These are phyloP conservation scores for Stomatorhinus ivindoensis DNA, from an alignment of 2,113 vertebrate species.

Conservation along the genomic window DNA sequence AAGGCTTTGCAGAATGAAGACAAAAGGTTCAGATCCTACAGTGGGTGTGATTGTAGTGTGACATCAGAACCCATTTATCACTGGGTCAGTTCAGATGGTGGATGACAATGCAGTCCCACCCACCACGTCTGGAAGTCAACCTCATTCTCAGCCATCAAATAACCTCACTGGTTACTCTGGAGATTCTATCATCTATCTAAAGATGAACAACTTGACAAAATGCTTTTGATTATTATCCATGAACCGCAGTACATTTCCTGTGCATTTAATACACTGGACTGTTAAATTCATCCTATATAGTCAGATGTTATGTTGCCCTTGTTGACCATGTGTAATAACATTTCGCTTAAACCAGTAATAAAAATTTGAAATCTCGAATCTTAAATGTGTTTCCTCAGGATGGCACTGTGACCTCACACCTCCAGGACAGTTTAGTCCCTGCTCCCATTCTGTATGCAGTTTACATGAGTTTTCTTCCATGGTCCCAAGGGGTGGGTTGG, in stretches of 20 bases:
- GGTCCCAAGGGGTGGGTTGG: background rate
- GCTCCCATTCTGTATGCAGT: background rate
- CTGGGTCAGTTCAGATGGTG: background rate
- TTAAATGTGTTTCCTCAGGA: background rate
- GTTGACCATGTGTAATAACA: constrained; percentile 27
- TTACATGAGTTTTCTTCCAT: background rate
- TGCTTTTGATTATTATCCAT: constrained; percentile 22
- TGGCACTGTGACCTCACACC: background rate
- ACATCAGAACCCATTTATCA: background rate
- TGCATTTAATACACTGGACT: constrained; percentile 20
- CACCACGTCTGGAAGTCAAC: background rate
- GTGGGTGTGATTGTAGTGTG: background rate
- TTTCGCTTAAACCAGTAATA: constrained; percentile 30
- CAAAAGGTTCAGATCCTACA: background rate
- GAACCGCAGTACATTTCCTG: constrained; percentile 21
- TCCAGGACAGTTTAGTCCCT: background rate
- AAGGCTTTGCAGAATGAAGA: background rate
- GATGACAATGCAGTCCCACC: background rate
- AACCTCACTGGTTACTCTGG: background rate
- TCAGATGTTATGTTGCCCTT: constrained; percentile 42
- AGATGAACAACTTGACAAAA: constrained; percentile 1
- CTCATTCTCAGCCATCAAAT: background rate
- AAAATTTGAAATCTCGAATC: background rate
- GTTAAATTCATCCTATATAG: constrained; percentile 10
- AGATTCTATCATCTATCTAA: background rate